A percentile compares a stretch with the other conserved stretches of the same genome.
Conservation (phyloP, 1,140 invertebrate species). For the Lepidotrigona ventralis region DNA sequence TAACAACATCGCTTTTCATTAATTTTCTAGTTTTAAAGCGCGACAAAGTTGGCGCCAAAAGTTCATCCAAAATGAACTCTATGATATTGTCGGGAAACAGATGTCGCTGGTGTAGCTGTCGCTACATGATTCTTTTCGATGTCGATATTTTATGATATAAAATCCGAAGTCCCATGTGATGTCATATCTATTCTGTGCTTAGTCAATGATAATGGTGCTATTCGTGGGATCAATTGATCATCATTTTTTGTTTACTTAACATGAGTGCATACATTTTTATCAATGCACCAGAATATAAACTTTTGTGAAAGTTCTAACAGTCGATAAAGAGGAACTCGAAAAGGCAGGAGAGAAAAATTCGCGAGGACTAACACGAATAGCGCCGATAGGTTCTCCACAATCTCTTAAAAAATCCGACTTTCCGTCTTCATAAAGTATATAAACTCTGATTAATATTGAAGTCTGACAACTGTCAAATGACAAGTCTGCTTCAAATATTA, state of each 20-base stretch:
- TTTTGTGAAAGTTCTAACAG: not conserved
- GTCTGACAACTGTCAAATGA: conserved; percentile 74
- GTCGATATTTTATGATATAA: too few relatives aligned
- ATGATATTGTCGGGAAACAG: too few relatives aligned
- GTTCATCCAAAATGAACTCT: too few relatives aligned
- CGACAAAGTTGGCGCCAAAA: too few relatives aligned
- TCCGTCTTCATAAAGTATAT: conserved; percentile 38
- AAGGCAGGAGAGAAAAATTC: conserved; percentile 1
- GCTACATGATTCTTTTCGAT: too few relatives aligned
- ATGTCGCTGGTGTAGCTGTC: too few relatives aligned
- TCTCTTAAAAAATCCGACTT: conserved; percentile 29
- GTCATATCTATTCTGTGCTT: too few relatives aligned
- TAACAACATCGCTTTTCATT: too few relatives aligned
- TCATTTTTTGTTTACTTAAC: not conserved
- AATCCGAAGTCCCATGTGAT: too few relatives aligned
- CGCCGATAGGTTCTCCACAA: conserved; percentile 48
- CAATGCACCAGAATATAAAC: not conserved
- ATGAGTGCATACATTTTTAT: not conserved
- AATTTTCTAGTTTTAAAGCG: too few relatives aligned
- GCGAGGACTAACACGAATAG: not conserved
- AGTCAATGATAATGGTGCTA: not conserved
- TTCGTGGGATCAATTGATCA: not conserved
- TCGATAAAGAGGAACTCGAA: conserved; percentile 30
- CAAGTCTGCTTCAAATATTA: conserved; percentile 55
- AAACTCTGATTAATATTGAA: conserved; percentile 54